phyloP scores from a whole-genome alignment of 2,113 vertebrate species.

The Pelecanus crispus region DNA sequence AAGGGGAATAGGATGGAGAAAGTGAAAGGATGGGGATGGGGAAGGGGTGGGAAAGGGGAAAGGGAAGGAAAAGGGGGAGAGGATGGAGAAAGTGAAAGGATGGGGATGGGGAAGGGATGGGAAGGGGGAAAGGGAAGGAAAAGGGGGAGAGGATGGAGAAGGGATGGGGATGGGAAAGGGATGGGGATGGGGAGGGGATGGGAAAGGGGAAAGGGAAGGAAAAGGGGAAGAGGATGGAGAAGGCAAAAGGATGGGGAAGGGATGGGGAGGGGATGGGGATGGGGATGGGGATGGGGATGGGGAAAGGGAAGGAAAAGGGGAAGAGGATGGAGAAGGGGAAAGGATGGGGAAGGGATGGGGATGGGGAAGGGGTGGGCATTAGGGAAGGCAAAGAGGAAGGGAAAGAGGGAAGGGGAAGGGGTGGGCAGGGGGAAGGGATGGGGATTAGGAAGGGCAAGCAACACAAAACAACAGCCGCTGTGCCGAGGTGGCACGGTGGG shows the following conservation, averaged over 20 bases:
- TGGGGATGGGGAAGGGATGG: neutral
- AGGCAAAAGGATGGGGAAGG: neutral
- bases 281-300: no score
- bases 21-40: neutral
- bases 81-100: neutral
- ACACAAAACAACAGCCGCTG: rapidly evolving
- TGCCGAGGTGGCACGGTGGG: neutral
- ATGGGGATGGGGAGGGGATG: neutral
- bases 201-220: neutral
- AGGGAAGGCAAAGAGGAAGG: no score
- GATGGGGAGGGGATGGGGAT: neutral
- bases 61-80: no score
- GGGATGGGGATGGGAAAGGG: no score
- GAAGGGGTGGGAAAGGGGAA: neutral
- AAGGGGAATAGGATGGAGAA: neutral
- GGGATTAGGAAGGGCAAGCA: neutral
- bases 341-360: no score
- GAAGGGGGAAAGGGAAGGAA: neutral
- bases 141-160: neutral
- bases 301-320: neutral
- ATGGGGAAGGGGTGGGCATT: neutral
- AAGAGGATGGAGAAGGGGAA: neutral
- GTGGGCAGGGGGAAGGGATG: neutral
- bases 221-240: neutral
- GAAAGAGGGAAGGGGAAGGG: neutral